Base-by-base conservation (phyloP, 2,113 vertebrate species). In the Pao palembangensis region DNA sequence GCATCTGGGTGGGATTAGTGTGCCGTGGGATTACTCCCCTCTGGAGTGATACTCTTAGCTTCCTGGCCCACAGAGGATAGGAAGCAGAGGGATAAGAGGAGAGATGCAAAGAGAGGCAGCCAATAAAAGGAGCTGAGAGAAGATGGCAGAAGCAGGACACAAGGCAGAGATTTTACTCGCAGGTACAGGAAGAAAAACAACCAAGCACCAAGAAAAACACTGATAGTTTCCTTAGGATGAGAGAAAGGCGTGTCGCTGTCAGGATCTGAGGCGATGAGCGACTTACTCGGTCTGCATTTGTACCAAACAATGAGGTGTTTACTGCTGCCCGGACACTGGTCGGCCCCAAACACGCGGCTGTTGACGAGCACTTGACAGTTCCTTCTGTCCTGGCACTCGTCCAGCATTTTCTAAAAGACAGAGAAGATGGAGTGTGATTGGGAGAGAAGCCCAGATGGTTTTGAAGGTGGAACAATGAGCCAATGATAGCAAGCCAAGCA, bases 221-320 rank as follows among this genome's bases (percentile, higher is more conserved):
- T 41, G 51, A 55, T 15, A 65, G 34, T 15, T 43, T 38, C 34
- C 11, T 38, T 38, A 23, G 23, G 42, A 11, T 21, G 21, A 71
- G 59, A 52, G 44, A 58, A 38, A 49, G 55, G 53, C 59, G 55
- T 64, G 66, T 74, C 0, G 1, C 13, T 56, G 67, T 71, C 42
- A 70, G 55, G 15, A 73, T 47, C 3, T 1, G 5, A 25, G 21
- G 59, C 0, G 61, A 47, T 21, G 69, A 71, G 48, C 14, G 1
- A 93, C 94, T 95, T 87, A 95, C 94, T 94, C 38, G 94, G 94
- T 79, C 93, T 89, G 89, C 94, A 96, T 87, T 95, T 96, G 89
- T 95, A 96, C 88, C 90, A 91, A 57, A 96, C 90, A 17, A 91
- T 87, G 86, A 96, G 93, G 87, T 94, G 92, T 81, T 94, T 96